Evolutionary conservation across 2,113 vertebrate species (phyloP).

Genomic region (Tachysurus fulvidraco): DNA sequence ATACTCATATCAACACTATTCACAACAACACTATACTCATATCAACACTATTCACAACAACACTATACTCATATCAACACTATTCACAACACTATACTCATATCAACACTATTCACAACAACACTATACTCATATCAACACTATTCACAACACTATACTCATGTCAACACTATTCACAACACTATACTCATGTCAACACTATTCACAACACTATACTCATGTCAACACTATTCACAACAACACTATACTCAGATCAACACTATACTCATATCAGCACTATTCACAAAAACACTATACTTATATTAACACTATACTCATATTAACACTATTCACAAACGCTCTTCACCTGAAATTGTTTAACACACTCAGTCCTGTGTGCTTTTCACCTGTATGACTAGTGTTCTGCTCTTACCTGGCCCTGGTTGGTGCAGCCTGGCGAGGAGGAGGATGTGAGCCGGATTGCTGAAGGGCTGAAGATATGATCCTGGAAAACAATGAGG

Average conservation of each 20-base stretch:
- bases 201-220: too few relatives aligned
- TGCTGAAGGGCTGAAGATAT: conserved; percentile 73
- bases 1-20: background rate
- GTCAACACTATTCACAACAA: background rate
- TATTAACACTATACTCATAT: background rate
- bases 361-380: background rate
- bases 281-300: too few relatives aligned
- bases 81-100: too few relatives aligned
- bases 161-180: too few relatives aligned
- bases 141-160: background rate
- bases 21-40: too few relatives aligned
- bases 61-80: too few relatives aligned
- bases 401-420: conserved; percentile 31
- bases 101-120: background rate
- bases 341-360: background rate
- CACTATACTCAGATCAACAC: too few relatives aligned
- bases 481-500: conserved; percentile 83
- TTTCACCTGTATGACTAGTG: background rate
- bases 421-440: conserved; percentile 46
- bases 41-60: background rate
- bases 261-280: too few relatives aligned
- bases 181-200: too few relatives aligned
- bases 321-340: background rate
- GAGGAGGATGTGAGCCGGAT: conserved; percentile 34
- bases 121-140: too few relatives aligned